Evolutionary conservation across 2,113 vertebrate species (phyloP).

Genomic region (Henicopernis longicauda): DNA sequence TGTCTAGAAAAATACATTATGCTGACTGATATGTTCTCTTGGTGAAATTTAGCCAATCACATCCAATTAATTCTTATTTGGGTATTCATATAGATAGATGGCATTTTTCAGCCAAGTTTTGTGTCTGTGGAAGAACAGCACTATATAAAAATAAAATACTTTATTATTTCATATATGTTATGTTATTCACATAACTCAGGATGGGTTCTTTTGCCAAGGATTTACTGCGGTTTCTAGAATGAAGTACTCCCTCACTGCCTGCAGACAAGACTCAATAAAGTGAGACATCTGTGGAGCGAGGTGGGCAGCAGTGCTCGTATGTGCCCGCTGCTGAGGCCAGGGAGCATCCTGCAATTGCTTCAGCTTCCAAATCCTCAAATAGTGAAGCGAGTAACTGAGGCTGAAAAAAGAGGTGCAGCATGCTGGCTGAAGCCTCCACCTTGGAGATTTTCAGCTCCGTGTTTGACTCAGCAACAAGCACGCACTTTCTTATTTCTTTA

Average conservation of each 20-base stretch:
- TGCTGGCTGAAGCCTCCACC: background rate
- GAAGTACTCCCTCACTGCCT: background rate
- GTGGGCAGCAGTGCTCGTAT: background rate
- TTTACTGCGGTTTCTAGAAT: background rate
- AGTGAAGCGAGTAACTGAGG: background rate
- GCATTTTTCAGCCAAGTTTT: background rate
- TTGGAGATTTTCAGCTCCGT: background rate
- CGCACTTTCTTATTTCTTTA: background rate
- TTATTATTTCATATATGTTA: background rate
- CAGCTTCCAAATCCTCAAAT: background rate
- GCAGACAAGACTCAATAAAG: background rate
- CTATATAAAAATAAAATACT: background rate
- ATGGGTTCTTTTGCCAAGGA: background rate
- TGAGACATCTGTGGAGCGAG: background rate
- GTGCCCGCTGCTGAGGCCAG: background rate
- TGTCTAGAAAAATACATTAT: slow-evolving; percentile 33
- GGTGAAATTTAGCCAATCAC: background rate
- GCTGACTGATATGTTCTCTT: background rate
- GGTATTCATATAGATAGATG: background rate
- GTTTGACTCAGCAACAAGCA: background rate
- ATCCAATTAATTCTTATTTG: background rate
- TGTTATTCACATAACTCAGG: background rate
- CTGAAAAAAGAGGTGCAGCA: background rate
- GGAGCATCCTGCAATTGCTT: background rate
- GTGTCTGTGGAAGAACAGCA: background rate